These are phyloP conservation scores for Colaptes auratus DNA, from an alignment of 2,113 vertebrate genomes.

Conservation along the genomic window DNA sequence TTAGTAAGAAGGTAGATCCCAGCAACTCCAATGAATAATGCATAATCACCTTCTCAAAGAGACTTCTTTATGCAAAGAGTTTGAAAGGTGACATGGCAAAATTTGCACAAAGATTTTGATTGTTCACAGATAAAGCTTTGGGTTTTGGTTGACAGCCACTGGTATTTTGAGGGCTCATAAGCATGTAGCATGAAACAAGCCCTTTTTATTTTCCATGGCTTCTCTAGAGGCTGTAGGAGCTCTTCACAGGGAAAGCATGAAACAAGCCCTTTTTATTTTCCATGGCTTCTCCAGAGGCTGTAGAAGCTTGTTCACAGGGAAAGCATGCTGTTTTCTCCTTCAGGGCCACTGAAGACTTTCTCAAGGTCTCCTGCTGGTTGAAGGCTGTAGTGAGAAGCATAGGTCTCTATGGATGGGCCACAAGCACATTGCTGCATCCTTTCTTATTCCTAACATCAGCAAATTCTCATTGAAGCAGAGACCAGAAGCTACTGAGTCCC, in stretches of 20 bases:
- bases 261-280: not conserved
- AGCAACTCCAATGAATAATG: not conserved
- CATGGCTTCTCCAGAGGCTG: not conserved
- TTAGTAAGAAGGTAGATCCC: not conserved
- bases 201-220: not conserved
- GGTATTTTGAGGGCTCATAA: not conserved
- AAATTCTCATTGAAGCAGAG: not conserved
- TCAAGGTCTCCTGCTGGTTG: not conserved
- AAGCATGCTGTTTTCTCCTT: slow-evolving; percentile 69
- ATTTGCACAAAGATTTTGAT: slow-evolving; percentile 13
- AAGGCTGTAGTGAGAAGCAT: slow-evolving; percentile 54
- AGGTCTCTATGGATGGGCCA: not conserved
- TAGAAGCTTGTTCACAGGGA: slow-evolving; percentile 26
- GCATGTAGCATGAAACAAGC: not conserved
- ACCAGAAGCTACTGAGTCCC: not conserved
- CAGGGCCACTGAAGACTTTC: not conserved
- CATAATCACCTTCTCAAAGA: not conserved
- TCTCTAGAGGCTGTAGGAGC: not conserved
- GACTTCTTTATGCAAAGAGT: not conserved
- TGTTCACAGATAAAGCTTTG: not conserved
- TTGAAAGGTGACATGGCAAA: slow-evolving; percentile 8
- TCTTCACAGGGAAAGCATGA: slow-evolving; percentile 60
- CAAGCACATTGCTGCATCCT: not conserved
- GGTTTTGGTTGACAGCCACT: not conserved
- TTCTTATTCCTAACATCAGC: not conserved